Percentiles rank a stretch among this genome's conserved stretches.
phyloP scores from a whole-genome alignment of 2,113 vertebrate species.

The Daubentonia madagascariensis region DNA sequence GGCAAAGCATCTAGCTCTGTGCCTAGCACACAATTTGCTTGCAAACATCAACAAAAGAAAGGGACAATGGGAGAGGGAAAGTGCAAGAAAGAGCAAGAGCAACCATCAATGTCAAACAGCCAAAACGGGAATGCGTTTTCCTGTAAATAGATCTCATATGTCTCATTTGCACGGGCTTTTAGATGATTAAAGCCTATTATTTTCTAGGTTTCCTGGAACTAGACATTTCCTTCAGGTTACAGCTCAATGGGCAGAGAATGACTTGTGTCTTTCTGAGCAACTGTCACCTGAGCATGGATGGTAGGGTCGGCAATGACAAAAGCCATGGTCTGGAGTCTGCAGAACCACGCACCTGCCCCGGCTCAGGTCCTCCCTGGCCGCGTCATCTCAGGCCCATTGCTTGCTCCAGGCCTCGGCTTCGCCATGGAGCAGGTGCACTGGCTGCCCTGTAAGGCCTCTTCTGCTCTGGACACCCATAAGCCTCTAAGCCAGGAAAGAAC shows the following conservation, averaged over 20 bases:
- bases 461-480: neutral
- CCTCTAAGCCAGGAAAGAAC: neutral
- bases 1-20: neutral
- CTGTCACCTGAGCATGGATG: neutral
- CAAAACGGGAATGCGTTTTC: neutral
- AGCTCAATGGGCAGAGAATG: neutral
- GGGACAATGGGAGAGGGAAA: neutral
- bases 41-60: neutral
- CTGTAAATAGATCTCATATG: fast-evolving
- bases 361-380: neutral
- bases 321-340: neutral
- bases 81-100: neutral
- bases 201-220: neutral
- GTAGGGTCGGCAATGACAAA: no score
- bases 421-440: neutral
- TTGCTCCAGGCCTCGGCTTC: neutral
- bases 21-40: neutral
- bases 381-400: fast-evolving
- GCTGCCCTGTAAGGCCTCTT: neutral
- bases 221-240: neutral
- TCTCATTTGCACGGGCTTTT: neutral
- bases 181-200: neutral
- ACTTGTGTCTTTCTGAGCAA: neutral
- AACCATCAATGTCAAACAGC: neutral
- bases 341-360: neutral